Evolutionary conservation across 2,888 invertebrate species (phyloP).

Genomic region (Taenaris catops): DNA sequence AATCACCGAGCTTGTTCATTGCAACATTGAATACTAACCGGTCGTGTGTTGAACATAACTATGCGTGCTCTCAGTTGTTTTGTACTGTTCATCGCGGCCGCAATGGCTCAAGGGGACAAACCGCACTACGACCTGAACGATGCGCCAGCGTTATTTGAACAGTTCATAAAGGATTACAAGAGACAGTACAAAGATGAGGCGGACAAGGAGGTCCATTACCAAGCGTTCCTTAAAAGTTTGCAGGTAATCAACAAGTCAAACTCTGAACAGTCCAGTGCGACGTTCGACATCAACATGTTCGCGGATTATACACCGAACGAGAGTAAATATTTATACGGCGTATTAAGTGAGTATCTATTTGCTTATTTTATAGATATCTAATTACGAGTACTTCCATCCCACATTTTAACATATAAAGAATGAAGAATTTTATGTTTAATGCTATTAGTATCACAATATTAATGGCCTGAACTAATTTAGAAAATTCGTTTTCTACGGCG

Average conservation of each 20-base stretch:
- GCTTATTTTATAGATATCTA: no score
- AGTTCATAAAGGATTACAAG: constrained; percentile 35
- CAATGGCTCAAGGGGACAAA: constrained; percentile 27
- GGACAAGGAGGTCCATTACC: constrained; percentile 35
- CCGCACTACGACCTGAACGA: constrained; percentile 32
- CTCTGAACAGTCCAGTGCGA: constrained; percentile 19
- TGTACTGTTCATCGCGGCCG: constrained; percentile 3
- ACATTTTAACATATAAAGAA: no score
- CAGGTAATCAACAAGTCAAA: constrained; percentile 32
- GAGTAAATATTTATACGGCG: constrained; percentile 24
- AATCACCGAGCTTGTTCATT: not conserved
- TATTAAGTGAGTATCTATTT: constrained; percentile 10
- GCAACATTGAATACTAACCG: constrained; percentile 1
- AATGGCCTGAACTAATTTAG: no score
- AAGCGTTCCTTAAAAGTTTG: constrained; percentile 34
- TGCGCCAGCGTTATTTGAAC: constrained; percentile 32
- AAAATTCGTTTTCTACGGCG: no score
- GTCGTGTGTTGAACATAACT: not conserved
- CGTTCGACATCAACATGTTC: constrained; percentile 38
- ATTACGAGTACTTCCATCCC: no score
- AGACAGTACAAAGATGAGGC: constrained; percentile 37
- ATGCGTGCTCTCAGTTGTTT: constrained; percentile 9
- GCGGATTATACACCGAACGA: constrained; percentile 41
- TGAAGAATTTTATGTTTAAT: no score
- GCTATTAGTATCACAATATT: no score